Conservation (phyloP, 2,113 vertebrate genomes). For the Coracopsis vasa region DNA sequence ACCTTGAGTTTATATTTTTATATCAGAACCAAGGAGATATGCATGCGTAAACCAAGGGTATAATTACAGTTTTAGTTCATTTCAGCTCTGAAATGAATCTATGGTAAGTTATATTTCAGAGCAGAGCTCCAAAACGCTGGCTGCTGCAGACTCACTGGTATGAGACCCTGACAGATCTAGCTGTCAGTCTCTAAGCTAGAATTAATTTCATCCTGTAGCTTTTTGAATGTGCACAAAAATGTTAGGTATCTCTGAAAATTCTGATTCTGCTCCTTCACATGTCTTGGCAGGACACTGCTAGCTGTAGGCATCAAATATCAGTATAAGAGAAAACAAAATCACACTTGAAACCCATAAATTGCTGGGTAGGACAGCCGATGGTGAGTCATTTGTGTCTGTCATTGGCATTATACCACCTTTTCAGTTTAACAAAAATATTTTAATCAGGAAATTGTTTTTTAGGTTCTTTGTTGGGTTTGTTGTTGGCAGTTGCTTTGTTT, state of each 20-base stretch:
- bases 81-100: conserved; percentile 55
- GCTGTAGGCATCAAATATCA: conserved; percentile 29
- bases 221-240: conserved; percentile 55
- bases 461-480: not conserved
- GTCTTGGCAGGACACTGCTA: conserved; percentile 47
- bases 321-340: not conserved
- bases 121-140: conserved; percentile 22
- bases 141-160: conserved; percentile 19
- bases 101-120: conserved; percentile 20
- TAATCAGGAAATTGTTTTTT: not conserved
- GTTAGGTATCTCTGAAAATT: conserved; percentile 43
- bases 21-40: not conserved
- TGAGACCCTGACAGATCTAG: conserved; percentile 28
- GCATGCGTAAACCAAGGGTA: not conserved
- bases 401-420: not conserved
- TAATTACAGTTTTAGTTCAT: conserved; percentile 57
- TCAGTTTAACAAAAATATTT: not conserved
- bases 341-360: not conserved
- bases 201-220: conserved; percentile 47
- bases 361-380: not conserved
- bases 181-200: conserved; percentile 24
- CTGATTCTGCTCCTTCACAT: conserved; percentile 20
- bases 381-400: not conserved
- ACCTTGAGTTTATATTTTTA: not conserved
- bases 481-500: not conserved